Conservation (phyloP, 2,113 vertebrate genomes). For the Hyaena hyaena region DNA sequence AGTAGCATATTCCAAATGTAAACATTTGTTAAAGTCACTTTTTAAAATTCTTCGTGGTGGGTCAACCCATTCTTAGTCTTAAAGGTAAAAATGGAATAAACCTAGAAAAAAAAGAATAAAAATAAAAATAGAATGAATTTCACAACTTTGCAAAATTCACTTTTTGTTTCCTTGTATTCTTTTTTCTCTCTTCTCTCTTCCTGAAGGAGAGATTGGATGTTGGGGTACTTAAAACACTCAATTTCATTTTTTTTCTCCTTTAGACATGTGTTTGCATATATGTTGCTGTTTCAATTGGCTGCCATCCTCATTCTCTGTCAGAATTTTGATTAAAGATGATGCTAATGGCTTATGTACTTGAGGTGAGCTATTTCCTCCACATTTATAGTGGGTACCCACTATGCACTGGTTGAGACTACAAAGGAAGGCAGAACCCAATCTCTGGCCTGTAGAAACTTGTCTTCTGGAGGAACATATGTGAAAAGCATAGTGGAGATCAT, state of each 20-base stretch:
- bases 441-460: background rate
- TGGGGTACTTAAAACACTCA: background rate
- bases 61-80: background rate
- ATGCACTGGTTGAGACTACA: background rate
- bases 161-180: background rate
- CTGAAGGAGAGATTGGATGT: background rate
- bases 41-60: background rate
- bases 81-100: background rate
- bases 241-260: background rate
- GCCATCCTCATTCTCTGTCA: background rate
- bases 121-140: background rate
- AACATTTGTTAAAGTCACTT: background rate
- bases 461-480: background rate
- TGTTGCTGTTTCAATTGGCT: background rate
- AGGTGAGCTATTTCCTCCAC: accelerated
- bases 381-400: background rate
- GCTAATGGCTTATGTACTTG: background rate
- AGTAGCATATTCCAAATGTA: background rate
- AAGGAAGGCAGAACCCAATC: background rate
- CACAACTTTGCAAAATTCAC: background rate
- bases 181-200: background rate
- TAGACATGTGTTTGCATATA: background rate
- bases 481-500: background rate
- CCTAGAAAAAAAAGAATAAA: background rate
- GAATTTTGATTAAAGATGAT: background rate